phyloP scores from a whole-genome alignment of 1,140 invertebrate genomes.

The Pseudomyrmex flavicornis region DNA sequence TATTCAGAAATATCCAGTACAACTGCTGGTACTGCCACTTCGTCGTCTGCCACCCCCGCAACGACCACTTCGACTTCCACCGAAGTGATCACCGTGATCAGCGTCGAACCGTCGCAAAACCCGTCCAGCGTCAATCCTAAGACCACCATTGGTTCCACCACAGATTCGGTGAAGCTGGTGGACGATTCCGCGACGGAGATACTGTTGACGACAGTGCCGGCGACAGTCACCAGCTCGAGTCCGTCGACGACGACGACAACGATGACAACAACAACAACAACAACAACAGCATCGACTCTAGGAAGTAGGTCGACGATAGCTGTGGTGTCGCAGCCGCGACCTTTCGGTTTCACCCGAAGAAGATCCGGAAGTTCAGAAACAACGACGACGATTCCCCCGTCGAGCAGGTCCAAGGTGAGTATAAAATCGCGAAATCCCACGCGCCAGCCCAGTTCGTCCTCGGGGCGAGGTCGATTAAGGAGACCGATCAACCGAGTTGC shows the following conservation, averaged over 20 bases:
- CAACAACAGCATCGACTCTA: constrained; percentile 69
- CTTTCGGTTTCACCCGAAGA: constrained; percentile 85
- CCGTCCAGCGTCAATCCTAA: not conserved
- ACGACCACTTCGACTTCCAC: constrained; percentile 47
- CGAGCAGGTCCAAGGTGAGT: constrained; percentile 83
- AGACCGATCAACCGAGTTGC: constrained; percentile 52
- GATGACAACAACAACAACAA: constrained; percentile 3
- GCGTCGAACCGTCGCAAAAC: constrained; percentile 23
- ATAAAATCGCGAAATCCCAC: constrained; percentile 82
- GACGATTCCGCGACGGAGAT: constrained; percentile 81
- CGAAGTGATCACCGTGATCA: constrained; percentile 13
- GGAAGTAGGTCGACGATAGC: constrained; percentile 77
- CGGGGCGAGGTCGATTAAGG: constrained; percentile 75
- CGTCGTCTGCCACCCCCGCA: constrained; percentile 55
- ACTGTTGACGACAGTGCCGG: constrained; percentile 75
- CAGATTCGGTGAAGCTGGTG: constrained; percentile 72
- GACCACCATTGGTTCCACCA: constrained; percentile 36
- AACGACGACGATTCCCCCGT: constrained; percentile 75
- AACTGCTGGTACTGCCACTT: constrained; percentile 52
- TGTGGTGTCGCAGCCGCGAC: constrained; percentile 85
- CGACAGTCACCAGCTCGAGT: constrained; percentile 37
- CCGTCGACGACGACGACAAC: constrained; percentile 2
- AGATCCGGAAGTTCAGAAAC: constrained; percentile 80
- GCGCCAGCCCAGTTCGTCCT: constrained; percentile 78
- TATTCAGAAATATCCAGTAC: constrained; percentile 33